These are phyloP conservation scores for Rhopalosiphum nymphaeae DNA, from an alignment of 2,888 invertebrate genomes.

Conservation along the genomic window DNA sequence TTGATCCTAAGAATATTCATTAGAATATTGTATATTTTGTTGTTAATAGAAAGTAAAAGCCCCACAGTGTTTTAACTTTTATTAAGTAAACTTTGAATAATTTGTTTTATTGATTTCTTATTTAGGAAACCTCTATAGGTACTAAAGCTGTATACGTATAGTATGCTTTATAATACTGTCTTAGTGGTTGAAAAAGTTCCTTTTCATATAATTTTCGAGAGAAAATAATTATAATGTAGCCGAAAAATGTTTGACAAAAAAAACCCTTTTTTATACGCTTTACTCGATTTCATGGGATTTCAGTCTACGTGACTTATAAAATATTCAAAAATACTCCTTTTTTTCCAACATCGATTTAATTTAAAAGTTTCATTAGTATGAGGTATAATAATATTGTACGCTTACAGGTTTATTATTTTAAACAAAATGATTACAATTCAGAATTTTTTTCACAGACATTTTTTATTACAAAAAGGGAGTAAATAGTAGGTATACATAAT, in stretches of 20 bases:
- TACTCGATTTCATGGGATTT: slow-evolving; percentile 29
- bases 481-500: too few relatives aligned
- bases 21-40: not conserved
- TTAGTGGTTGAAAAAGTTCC: not conserved
- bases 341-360: slow-evolving; percentile 30
- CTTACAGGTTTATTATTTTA: not conserved
- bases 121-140: not conserved
- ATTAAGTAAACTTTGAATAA: not conserved
- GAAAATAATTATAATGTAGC: slow-evolving; percentile 5
- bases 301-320: slow-evolving; percentile 55
- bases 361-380: not conserved
- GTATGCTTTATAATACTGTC: not conserved
- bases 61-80: not conserved
- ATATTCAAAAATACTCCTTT: slow-evolving; percentile 44
- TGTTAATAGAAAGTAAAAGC: not conserved
- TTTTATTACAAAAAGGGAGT: not conserved
- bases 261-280: not conserved
- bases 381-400: not conserved
- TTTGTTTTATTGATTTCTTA: not conserved
- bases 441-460: not conserved
- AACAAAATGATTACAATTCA: not conserved
- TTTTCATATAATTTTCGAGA: not conserved
- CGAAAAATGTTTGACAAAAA: slow-evolving; percentile 22
- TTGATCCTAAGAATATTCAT: not conserved
- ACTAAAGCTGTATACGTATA: not conserved